phyloP scores from a whole-genome alignment of 2,113 vertebrate genomes.

The Pseudopipra pipra region DNA sequence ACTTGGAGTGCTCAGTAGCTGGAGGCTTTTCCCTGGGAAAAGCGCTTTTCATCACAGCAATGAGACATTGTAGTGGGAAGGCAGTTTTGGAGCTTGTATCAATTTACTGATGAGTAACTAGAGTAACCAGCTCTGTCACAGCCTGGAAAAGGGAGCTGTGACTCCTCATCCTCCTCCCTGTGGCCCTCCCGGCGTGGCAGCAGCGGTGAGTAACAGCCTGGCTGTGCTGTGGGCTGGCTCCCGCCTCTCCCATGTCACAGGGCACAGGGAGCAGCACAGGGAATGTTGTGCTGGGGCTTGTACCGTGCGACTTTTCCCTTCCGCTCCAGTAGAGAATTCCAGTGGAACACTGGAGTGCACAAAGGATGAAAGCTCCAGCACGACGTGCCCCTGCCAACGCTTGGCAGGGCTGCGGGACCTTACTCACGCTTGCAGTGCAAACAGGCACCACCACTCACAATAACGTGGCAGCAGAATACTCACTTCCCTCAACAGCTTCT shows the following conservation, averaged over 20 bases:
- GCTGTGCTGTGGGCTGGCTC: background rate
- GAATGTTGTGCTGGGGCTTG: background rate
- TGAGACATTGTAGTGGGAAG: background rate
- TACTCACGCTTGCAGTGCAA: background rate
- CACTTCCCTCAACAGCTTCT: background rate
- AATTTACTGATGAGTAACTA: background rate
- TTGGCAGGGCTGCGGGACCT: slow-evolving; percentile 27
- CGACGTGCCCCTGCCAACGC: background rate
- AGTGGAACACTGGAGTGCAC: background rate
- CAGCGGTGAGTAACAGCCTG: background rate
- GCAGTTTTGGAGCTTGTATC: background rate
- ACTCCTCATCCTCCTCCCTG: background rate
- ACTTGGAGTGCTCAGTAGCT: background rate
- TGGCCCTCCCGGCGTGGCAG: background rate
- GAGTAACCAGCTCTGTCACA: slow-evolving; percentile 12
- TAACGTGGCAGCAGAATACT: background rate
- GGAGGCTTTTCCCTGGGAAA: background rate
- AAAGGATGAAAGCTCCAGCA: slow-evolving; percentile 38
- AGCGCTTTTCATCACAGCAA: background rate
- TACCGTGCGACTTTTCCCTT: background rate
- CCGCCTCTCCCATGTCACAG: background rate
- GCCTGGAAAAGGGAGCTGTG: background rate
- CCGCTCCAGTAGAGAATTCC: background rate
- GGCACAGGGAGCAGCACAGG: background rate
- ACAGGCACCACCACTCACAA: background rate